Percentiles rank a stretch among this genome's conserved stretches.
Evolutionary conservation across 2,888 invertebrate species (phyloP).

Genomic region (Teleogryllus oceanicus): DNA sequence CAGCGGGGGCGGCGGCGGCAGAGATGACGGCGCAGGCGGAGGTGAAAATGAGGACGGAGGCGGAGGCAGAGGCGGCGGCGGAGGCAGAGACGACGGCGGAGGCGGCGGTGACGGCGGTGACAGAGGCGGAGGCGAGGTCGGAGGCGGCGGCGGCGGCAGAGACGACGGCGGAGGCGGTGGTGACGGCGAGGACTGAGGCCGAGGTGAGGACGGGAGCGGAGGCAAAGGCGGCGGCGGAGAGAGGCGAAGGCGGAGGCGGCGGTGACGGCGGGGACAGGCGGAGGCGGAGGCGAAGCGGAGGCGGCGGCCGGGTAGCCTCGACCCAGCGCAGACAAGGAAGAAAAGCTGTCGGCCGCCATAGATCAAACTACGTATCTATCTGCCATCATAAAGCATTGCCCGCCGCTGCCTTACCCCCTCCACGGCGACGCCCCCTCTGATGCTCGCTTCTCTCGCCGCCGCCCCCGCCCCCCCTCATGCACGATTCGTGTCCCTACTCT

Average conservation of each 20-base stretch:
- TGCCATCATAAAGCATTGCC: conserved; percentile 38
- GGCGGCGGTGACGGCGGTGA: no score
- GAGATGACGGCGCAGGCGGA: conserved; percentile 26
- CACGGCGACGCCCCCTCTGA: neutral
- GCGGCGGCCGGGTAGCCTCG: conserved; percentile 4
- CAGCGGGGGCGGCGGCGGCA: conserved; percentile 39
- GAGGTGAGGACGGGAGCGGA: neutral
- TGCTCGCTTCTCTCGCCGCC: conserved; percentile 28
- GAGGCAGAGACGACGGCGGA: no score
- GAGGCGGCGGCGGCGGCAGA: conserved; percentile 21
- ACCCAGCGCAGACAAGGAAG: conserved; percentile 24
- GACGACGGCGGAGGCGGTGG: conserved; percentile 41
- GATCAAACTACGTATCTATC: conserved; percentile 38
- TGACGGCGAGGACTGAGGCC: neutral
- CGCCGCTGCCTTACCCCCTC: conserved; percentile 24
- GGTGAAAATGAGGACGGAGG: no score
- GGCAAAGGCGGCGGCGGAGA: no score
- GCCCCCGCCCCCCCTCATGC: conserved; percentile 31
- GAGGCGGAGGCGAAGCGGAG: conserved; percentile 37
- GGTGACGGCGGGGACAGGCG: neutral
- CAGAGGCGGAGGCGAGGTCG: neutral
- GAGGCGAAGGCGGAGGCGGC: no score
- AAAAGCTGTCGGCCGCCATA: conserved; percentile 36
- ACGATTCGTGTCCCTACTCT: conserved; percentile 35
- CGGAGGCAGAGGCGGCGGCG: no score